phyloP scores from a whole-genome alignment of 2,113 vertebrate species.

The Chaenocephalus aceratus region DNA sequence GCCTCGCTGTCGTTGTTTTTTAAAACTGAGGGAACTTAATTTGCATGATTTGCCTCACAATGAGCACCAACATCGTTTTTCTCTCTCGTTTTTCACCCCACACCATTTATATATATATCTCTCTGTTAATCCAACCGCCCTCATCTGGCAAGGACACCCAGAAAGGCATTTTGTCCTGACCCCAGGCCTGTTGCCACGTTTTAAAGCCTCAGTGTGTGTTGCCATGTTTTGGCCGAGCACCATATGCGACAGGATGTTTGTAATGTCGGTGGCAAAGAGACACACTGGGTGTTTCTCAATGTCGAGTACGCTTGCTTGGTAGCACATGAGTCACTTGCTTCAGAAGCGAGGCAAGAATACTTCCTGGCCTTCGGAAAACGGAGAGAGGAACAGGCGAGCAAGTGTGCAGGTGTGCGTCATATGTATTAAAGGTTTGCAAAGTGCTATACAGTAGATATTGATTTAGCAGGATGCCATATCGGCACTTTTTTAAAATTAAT shows the following conservation, averaged over 20 bases:
- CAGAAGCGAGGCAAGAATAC: too few species aligned
- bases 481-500: too few species aligned
- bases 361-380: too few species aligned
- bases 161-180: conserved; percentile 70
- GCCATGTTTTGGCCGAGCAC: conserved; percentile 53
- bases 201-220: conserved; percentile 66
- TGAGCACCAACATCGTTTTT: neutral
- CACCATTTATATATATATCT: neutral
- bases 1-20: neutral
- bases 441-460: too few species aligned
- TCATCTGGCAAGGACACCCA: conserved; percentile 55
- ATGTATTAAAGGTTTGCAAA: too few species aligned
- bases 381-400: too few species aligned
- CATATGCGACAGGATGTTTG: conserved; percentile 73
- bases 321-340: too few species aligned
- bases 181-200: conserved; percentile 58
- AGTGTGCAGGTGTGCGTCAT: too few species aligned
- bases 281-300: neutral
- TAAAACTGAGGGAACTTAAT: too few species aligned
- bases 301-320: too few species aligned
- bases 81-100: neutral
- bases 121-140: conserved; percentile 20
- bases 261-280: conserved; percentile 45
- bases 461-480: too few species aligned
- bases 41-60: too few species aligned